Evolutionary conservation across 2,888 invertebrate species (phyloP).

Genomic region (Reticulitermes lucifugus): DNA sequence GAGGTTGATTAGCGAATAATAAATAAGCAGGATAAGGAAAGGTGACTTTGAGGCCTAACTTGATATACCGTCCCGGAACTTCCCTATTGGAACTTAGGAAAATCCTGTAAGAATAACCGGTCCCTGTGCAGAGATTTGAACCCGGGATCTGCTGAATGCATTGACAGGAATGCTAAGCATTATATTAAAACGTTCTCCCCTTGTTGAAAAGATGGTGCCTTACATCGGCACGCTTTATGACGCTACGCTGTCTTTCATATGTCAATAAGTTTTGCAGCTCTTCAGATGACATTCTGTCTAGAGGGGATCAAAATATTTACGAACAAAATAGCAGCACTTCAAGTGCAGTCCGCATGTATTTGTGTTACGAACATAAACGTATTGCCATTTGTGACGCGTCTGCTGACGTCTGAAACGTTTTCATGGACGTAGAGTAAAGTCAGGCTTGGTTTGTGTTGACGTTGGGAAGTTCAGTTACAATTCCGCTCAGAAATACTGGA

Average conservation of each 20-base stretch:
- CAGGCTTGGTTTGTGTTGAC: not conserved
- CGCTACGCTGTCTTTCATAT: not conserved
- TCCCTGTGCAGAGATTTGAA: too few species aligned
- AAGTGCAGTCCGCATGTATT: not conserved
- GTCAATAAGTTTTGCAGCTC: not conserved
- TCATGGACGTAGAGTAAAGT: not conserved
- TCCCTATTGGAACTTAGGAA: too few species aligned
- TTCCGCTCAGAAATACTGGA: not conserved
- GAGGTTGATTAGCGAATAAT: too few species aligned
- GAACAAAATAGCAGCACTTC: not conserved
- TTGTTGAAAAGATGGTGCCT: too few species aligned
- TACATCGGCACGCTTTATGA: not conserved
- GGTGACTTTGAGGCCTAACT: too few species aligned
- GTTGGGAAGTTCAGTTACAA: not conserved
- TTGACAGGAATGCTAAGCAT: too few species aligned
- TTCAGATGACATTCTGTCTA: not conserved
- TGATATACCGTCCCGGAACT: too few species aligned
- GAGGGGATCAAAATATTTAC: not conserved
- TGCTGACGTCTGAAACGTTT: not conserved
- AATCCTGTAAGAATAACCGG: too few species aligned
- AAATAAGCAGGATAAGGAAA: too few species aligned
- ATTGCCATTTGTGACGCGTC: not conserved
- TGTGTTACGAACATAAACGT: not conserved
- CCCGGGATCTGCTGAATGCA: too few species aligned
- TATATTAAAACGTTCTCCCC: too few species aligned